Evolutionary conservation across 2,888 invertebrate genomes (phyloP).

Genomic region (Callyntrura guangdongensis): DNA sequence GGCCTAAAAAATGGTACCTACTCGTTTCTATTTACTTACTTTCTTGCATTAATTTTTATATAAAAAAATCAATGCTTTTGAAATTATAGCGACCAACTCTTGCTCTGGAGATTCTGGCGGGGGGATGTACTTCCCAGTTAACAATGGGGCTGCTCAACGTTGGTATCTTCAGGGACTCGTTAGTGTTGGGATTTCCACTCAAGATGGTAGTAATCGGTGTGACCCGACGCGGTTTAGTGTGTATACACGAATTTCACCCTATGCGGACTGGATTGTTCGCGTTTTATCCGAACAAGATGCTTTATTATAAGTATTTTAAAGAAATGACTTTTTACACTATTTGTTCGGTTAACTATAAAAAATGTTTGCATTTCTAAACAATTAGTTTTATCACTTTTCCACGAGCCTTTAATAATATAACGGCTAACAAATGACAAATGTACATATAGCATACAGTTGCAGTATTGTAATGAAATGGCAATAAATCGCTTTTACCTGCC

Average conservation of each 20-base stretch:
- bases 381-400: neutral
- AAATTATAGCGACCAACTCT: conserved; percentile 79
- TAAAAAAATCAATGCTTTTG: too few species aligned
- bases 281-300: conserved; percentile 72
- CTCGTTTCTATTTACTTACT: neutral
- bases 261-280: conserved; percentile 82
- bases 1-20: conserved; percentile 69
- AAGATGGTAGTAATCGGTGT: conserved; percentile 78
- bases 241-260: conserved; percentile 82
- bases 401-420: neutral
- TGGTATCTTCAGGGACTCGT: conserved; percentile 84
- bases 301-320: conserved; percentile 35
- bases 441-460: neutral
- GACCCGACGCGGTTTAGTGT: conserved; percentile 80
- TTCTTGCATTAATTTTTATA: too few species aligned
- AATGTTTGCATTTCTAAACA: neutral
- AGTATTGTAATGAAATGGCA: neutral
- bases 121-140: conserved; percentile 77
- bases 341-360: neutral
- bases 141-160: conserved; percentile 39
- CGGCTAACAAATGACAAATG: neutral
- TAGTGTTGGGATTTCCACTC: conserved; percentile 80
- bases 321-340: neutral
- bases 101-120: conserved; percentile 83
- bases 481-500: neutral